These are phyloP conservation scores for Marronus borbonicus DNA, from an alignment of 2,888 invertebrate species.

Conservation along the genomic window DNA sequence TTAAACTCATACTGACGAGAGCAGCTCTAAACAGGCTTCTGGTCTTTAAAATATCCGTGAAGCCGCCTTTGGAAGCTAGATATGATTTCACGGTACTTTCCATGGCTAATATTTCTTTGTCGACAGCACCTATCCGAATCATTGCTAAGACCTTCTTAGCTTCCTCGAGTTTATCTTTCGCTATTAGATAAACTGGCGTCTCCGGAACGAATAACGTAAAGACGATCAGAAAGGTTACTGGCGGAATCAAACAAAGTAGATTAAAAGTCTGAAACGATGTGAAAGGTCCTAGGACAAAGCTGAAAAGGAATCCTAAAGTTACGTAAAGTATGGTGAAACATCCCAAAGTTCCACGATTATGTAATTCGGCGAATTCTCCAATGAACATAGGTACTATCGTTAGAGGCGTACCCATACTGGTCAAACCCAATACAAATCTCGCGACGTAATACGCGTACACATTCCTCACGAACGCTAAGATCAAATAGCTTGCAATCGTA, in stretches of 20 bases:
- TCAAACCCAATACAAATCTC: constrained; percentile 51
- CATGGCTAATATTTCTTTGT: constrained; percentile 75
- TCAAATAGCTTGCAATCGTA: constrained; percentile 72
- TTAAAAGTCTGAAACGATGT: constrained; percentile 39
- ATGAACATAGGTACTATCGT: constrained; percentile 86
- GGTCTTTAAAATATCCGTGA: constrained; percentile 70
- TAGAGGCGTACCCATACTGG: constrained; percentile 69
- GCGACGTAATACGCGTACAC: constrained; percentile 51
- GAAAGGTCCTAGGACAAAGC: constrained; percentile 53
- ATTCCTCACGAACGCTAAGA: constrained; percentile 50
- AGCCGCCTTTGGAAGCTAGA: constrained; percentile 69
- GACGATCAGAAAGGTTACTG: constrained; percentile 45
- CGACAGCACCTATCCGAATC: constrained; percentile 80
- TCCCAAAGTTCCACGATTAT: constrained; percentile 52
- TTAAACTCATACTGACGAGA: constrained; percentile 75
- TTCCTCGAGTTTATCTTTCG: constrained; percentile 70
- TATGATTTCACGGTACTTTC: constrained; percentile 67
- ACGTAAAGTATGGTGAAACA: constrained; percentile 51
- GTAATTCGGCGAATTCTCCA: constrained; percentile 76
- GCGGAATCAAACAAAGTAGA: constrained; percentile 42
- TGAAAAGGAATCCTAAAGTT: constrained; percentile 50
- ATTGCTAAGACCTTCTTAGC: constrained; percentile 75
- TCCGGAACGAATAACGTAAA: constrained; percentile 51
- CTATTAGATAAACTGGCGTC: constrained; percentile 52
- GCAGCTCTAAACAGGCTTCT: constrained; percentile 84